These are phyloP conservation scores for Limnephilus lunatus DNA, from an alignment of 2,888 invertebrate genomes.

Conservation along the genomic window DNA sequence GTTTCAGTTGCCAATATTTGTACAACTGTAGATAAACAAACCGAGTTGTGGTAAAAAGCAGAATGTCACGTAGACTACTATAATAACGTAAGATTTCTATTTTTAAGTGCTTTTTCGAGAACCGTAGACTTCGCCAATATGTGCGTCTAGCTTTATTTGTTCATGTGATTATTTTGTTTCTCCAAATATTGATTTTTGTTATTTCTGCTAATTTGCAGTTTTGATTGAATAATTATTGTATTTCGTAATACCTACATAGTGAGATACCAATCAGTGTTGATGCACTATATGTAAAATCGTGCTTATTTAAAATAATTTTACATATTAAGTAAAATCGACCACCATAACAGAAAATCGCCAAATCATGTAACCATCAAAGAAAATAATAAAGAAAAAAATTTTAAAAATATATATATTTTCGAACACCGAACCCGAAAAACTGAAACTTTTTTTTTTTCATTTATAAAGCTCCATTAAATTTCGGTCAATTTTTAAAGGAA, in stretches of 20 bases:
- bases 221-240: not conserved
- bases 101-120: not conserved
- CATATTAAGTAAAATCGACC: no score
- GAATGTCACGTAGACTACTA: not conserved
- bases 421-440: no score
- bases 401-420: no score
- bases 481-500: no score
- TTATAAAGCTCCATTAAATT: no score
- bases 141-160: not conserved
- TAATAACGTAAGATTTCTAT: not conserved
- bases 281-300: no score
- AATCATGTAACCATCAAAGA: no score
- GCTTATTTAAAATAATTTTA: no score
- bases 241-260: not conserved
- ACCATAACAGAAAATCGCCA: no score
- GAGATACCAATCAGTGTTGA: no score
- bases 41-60: not conserved
- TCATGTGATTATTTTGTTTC: not conserved
- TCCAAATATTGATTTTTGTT: not conserved
- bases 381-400: no score
- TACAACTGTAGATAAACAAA: not conserved
- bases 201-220: not conserved
- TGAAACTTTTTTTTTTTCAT: no score
- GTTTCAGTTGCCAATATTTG: not conserved
- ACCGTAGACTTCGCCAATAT: not conserved